Conservation (phyloP, 2,888 invertebrate genomes). For the Adelognathus sp. region DNA sequence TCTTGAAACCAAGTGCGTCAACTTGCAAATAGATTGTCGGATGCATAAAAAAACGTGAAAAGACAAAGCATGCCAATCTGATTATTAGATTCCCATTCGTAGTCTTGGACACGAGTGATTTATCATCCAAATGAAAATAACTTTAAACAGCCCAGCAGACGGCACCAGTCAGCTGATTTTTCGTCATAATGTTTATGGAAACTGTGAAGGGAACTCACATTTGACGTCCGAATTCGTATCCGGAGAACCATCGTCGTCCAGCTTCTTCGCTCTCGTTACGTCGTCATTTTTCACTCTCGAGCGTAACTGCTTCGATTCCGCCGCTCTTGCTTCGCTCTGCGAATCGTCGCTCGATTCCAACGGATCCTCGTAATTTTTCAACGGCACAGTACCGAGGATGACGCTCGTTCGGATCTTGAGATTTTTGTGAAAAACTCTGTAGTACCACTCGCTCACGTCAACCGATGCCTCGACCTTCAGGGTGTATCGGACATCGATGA, state of each 20-base stretch:
- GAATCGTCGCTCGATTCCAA: conserved; percentile 53
- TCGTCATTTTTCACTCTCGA: neutral
- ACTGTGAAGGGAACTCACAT: too few species aligned
- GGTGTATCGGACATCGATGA: conserved; percentile 77
- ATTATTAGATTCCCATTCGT: too few species aligned
- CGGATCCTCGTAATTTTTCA: conserved; percentile 73
- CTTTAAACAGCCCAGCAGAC: too few species aligned
- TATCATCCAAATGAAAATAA: too few species aligned
- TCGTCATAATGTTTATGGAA: too few species aligned
- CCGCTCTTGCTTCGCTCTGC: neutral
- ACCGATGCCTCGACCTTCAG: conserved; percentile 76
- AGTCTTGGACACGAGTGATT: too few species aligned
- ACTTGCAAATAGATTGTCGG: too few species aligned
- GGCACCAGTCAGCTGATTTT: too few species aligned
- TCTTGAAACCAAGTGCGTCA: too few species aligned
- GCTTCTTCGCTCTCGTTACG: neutral
- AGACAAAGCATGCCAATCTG: too few species aligned
- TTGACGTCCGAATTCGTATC: conserved; percentile 6
- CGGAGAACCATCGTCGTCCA: neutral
- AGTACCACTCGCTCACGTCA: conserved; percentile 75
- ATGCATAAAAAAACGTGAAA: too few species aligned
- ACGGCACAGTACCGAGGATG: conserved; percentile 72
- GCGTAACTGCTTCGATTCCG: neutral
- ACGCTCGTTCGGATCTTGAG: conserved; percentile 71
- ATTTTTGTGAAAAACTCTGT: conserved; percentile 75